Percentiles rank a stretch among this genome's conserved stretches.
These are phyloP conservation scores for Pseudoips prasinana DNA, from an alignment of 2,888 invertebrate genomes.

Conservation along the genomic window DNA sequence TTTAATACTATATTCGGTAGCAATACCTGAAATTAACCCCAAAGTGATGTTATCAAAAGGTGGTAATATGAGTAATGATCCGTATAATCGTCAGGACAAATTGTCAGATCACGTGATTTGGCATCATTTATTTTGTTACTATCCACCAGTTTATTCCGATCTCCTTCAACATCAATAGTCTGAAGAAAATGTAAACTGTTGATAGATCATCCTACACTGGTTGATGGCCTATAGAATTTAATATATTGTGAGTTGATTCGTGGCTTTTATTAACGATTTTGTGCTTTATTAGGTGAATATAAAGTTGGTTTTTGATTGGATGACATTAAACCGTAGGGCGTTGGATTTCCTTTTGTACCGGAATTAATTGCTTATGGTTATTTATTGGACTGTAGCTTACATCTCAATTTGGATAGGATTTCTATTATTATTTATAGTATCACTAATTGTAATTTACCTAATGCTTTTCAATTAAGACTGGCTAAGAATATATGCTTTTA, in stretches of 20 bases:
- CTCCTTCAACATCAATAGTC: constrained; percentile 5
- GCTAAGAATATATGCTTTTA: not conserved
- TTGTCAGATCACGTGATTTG: constrained; percentile 70
- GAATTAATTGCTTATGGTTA: constrained; percentile 52
- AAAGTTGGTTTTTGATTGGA: constrained; percentile 23
- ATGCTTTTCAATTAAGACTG: not conserved
- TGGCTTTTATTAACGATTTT: constrained; percentile 25
- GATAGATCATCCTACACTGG: constrained; percentile 38
- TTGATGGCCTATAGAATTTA: constrained; percentile 34
- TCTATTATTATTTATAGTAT: constrained; percentile 29
- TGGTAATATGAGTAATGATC: constrained; percentile 77
- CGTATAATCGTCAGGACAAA: constrained; percentile 74
- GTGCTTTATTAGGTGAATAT: constrained; percentile 22
- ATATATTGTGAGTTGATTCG: constrained; percentile 34
- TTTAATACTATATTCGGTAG: no score
- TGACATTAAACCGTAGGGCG: constrained; percentile 37
- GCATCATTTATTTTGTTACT: constrained; percentile 58
- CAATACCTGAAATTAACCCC: constrained; percentile 24
- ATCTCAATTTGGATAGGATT: constrained; percentile 43
- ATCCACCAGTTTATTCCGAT: constrained; percentile 12
- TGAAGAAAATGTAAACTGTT: not conserved
- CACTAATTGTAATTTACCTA: constrained; percentile 22
- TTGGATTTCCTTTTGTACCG: constrained; percentile 47
- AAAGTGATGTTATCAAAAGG: constrained; percentile 72
- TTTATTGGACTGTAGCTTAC: constrained; percentile 44